phyloP scores from a whole-genome alignment of 2,797 vertebrate species.

The Tragopan temminckii region DNA sequence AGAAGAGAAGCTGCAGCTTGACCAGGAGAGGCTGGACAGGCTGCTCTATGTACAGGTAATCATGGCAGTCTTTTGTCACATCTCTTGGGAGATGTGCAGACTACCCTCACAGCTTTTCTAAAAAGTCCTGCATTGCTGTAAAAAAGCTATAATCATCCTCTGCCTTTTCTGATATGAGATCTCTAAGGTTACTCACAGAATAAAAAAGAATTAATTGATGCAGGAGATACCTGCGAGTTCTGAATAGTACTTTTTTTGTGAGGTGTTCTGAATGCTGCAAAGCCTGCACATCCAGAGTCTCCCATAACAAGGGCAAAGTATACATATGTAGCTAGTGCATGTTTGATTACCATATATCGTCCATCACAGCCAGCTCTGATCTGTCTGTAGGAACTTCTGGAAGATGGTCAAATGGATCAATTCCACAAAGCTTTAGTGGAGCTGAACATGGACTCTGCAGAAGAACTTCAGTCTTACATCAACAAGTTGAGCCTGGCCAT shows the following conservation, averaged over 20 bases:
- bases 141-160: not conserved
- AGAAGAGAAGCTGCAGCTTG: conserved; percentile 93
- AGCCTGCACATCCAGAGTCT: not conserved
- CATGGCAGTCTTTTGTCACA: not conserved
- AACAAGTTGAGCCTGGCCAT: conserved; percentile 91
- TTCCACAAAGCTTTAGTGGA: conserved; percentile 94
- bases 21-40: conserved; percentile 92
- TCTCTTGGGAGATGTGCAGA: not conserved
- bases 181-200: not conserved
- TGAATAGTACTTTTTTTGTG: not conserved
- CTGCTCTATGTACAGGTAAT: conserved; percentile 90
- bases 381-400: conserved; percentile 89
- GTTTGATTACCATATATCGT: not conserved
- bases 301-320: not conserved
- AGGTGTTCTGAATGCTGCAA: not conserved
- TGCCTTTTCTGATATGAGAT: not conserved
- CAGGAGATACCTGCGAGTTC: not conserved
- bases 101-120: not conserved
- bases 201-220: not conserved
- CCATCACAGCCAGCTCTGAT: not conserved
- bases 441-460: conserved; percentile 97
- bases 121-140: not conserved
- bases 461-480: conserved; percentile 97
- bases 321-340: accelerated
- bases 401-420: conserved; percentile 93